Conservation (phyloP, 2,888 invertebrate genomes). For the Uloborus plumipes region DNA sequence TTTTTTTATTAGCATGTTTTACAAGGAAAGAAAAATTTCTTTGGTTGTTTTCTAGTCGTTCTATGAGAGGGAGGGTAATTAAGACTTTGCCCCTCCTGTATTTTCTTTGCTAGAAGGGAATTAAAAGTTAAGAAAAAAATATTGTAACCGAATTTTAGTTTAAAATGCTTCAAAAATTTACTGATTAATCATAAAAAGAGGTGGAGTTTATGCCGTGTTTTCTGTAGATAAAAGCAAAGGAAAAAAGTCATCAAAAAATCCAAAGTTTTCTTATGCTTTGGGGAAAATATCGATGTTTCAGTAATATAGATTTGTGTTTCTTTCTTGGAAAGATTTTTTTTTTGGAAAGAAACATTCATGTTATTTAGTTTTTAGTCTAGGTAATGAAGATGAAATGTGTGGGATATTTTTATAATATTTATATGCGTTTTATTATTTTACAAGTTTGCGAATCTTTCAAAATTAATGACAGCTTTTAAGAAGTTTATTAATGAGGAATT, state of each 20-base stretch:
- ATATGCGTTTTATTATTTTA: too few species aligned
- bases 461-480: background rate
- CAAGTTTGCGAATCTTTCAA: background rate
- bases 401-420: too few species aligned
- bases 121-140: too few species aligned
- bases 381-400: too few species aligned
- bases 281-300: slow-evolving; percentile 1
- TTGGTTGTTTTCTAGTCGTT: slow-evolving; percentile 9
- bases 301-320: background rate
- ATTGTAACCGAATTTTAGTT: too few species aligned
- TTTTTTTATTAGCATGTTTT: slow-evolving; percentile 37
- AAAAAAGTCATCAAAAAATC: background rate
- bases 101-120: too few species aligned
- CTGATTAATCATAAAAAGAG: too few species aligned
- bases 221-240: background rate
- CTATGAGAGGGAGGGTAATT: slow-evolving; percentile 34
- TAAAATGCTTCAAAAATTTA: too few species aligned
- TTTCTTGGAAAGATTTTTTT: background rate
- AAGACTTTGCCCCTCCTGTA: slow-evolving; percentile 9
- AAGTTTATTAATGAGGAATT: background rate
- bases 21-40: slow-evolving; percentile 39
- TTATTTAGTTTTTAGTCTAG: background rate
- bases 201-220: slow-evolving; percentile 1
- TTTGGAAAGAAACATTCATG: background rate
- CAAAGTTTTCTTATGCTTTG: background rate